Base-by-base conservation (phyloP, 1,140 invertebrate species). In the Argopecten irradians region DNA sequence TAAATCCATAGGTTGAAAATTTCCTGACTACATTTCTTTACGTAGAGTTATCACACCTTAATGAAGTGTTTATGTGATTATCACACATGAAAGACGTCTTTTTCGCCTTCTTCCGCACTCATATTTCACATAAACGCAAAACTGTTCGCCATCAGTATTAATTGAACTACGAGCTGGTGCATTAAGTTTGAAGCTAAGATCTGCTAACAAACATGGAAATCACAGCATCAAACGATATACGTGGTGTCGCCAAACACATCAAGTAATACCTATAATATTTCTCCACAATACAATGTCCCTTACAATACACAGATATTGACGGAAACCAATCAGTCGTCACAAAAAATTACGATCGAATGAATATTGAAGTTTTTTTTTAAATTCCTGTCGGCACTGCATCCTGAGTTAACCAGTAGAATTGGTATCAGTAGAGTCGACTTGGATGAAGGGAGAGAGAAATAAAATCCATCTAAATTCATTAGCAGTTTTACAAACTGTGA, bases 391-490 rank as follows among this genome's bases (percentile, higher is more conserved):
- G n/a, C 28, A n/a, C n/a, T 8, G n/a, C 28, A 28, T 11, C 13
- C n/a, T 16, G 5, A n/a, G 55, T 71, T 71, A 28, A 71, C 55
- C 55, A n/a, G n/a, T n/a, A 71, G 55, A 71, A 28, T 28, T 28
- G 55, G 13, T 71, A 71, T 71, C n/a, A 22, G 22, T 28, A 71
- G n/a, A n/a, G 55, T 71, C 7, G n/a, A 71, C 55, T 71, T 71
- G 28, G 55, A 71, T 71, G 55, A 71, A 71, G 55, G 55, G 55
- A 22, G 55, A 28, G 28, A n/a, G n/a, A n/a, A n/a, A n/a, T n/a
- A 71, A 71, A 71, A 71, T 71, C 55, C 55, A 71, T 71, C 22
- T 71, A 71, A 71, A 71, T 71, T 71, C 55, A 71, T 71, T 71
- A 71, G 22, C 22, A 71, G 55, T 71, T 71, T 71, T 71, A 71